Evolutionary conservation across 1,140 invertebrate genomes (phyloP), one percentile per base, ranked within the genome.

Genomic region (Matsumurasca onukii): DNA sequence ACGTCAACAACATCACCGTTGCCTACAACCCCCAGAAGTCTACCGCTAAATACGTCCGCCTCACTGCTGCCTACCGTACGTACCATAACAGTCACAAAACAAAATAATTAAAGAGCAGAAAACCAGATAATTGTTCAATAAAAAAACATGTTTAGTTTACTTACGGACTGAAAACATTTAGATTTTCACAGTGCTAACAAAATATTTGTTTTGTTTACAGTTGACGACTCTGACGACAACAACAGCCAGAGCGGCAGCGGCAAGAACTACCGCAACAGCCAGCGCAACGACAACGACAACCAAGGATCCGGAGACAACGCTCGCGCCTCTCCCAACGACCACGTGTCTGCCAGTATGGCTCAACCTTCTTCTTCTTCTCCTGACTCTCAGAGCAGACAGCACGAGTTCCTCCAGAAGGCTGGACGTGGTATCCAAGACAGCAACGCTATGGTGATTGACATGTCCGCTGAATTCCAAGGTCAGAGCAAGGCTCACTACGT

Each of bases 361-460:
- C n/a, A 62, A 22, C 68, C 76, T 17, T 69, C 71, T 1, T 76
- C 79, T 57, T 74, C 74, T 9, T 49, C 74, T 20, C 73, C 77
- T 0, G 78, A 82, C 73, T 82, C 80, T 59, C 55, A 75, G 31
- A 59, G 73, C 25, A 81, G 86, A 45, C 81, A 80, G 45, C 66
- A 83, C 29, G 75, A 86, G 70, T 75, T 88, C 27, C 67, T 83
- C 1, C 75, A 82, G 64, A 81, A 81, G 49, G 82, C 79, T 25
- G 74, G 76, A 3, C 71, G 80, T 57, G 83, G 82, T 51, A 84
- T 89, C 29, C 51, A 69, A 73, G 62, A 65, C 39, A 65, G 81
- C 49, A 78, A 74, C 31, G 81, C 82, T 1, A 64, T 75, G 45
- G 81, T 83, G 0, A 5, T 84, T 1, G 86, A 88, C 71, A 17